A percentile compares a stretch with the other conserved stretches of the same genome.
Conservation (phyloP, 2,888 invertebrate species). For the Papilio demoleus region DNA sequence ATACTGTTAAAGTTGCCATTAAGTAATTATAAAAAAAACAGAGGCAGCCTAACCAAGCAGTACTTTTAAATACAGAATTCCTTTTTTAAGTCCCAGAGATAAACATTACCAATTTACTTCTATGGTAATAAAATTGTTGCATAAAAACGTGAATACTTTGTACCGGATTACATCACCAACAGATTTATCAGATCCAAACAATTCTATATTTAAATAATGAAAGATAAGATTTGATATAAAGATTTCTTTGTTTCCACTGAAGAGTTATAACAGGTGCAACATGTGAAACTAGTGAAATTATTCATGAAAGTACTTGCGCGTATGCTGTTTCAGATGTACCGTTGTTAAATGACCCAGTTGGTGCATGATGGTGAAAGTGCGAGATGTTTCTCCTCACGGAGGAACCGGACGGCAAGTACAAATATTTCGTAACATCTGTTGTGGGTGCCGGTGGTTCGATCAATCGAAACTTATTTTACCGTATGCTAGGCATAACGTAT, state of each 20-base stretch:
- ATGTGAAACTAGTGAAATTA: constrained; percentile 29
- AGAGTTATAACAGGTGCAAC: constrained; percentile 13
- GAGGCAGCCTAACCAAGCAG: no score
- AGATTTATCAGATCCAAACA: constrained; percentile 4
- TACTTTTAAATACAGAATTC: no score
- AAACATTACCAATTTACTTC: background rate
- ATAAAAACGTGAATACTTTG: background rate
- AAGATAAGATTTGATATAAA: constrained; percentile 22
- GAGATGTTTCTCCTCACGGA: constrained; percentile 61
- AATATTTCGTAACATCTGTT: constrained; percentile 71
- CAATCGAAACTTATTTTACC: constrained; percentile 52
- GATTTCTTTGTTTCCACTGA: background rate
- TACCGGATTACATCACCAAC: constrained; percentile 1
- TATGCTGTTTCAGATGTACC: constrained; percentile 50
- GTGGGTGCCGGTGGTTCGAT: constrained; percentile 61
- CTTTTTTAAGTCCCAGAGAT: background rate
- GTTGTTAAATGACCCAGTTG: constrained; percentile 65
- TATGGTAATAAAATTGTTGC: background rate
- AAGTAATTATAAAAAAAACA: no score
- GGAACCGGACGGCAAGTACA: constrained; percentile 59
- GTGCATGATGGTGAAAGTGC: constrained; percentile 72
- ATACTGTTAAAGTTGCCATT: no score
- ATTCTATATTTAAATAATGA: constrained; percentile 2
- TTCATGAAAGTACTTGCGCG: constrained; percentile 49
- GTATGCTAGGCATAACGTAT: constrained; percentile 62